These are phyloP conservation scores for Knipowitschia caucasica DNA, from an alignment of 2,797 vertebrate genomes.

Conservation along the genomic window DNA sequence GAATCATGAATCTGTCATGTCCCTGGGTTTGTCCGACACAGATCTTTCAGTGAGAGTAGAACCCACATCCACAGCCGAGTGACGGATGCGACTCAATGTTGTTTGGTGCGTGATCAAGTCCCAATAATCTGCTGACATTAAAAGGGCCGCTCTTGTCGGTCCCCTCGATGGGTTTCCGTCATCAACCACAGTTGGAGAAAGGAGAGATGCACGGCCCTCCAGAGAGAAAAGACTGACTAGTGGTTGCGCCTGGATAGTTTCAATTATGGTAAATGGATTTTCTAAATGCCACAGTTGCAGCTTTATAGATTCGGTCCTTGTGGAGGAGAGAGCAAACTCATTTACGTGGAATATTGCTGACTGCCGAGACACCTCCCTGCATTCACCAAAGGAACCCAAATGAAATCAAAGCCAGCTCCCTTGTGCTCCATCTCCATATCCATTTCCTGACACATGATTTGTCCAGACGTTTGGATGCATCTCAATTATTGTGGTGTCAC, in stretches of 20 bases:
- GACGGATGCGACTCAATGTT: constrained; percentile 12
- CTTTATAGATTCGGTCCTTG: constrained; percentile 67
- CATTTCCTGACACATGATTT: constrained; percentile 47
- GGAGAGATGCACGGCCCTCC: constrained; percentile 45
- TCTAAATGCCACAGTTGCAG: constrained; percentile 71
- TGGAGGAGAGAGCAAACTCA: constrained; percentile 60
- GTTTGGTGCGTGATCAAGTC: constrained; percentile 19
- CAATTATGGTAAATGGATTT: constrained; percentile 73
- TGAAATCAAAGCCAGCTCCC: constrained; percentile 28
- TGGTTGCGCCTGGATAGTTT: constrained; percentile 72
- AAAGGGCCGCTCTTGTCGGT: constrained; percentile 18
- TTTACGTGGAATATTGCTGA: constrained; percentile 66
- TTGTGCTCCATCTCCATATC: constrained; percentile 39
- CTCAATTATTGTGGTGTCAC: constrained; percentile 46
- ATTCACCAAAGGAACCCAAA: constrained; percentile 38
- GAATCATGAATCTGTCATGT: too few relatives aligned
- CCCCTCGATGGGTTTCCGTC: constrained; percentile 44
- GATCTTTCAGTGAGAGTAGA: neutral
- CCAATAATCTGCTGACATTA: constrained; percentile 29
- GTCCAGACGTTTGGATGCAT: constrained; percentile 34
- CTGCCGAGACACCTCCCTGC: constrained; percentile 49
- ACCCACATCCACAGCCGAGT: neutral
- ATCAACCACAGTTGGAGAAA: constrained; percentile 37
- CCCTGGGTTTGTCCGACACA: neutral
- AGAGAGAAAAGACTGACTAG: constrained; percentile 63